Conservation (phyloP, 2,113 vertebrate species). For the Acanthochromis polyacanthus region DNA sequence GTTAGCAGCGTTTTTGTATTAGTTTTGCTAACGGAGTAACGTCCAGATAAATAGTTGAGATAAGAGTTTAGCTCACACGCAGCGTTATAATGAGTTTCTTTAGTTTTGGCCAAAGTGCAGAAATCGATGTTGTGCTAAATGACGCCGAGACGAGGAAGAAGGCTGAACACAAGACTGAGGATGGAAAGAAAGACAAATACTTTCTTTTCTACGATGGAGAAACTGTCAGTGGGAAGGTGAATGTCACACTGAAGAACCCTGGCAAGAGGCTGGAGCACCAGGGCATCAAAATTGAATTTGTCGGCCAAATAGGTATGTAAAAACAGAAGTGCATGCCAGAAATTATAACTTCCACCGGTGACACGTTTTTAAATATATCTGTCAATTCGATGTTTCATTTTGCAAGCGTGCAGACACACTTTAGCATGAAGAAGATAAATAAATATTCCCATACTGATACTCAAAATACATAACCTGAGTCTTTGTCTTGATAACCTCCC, state of each 20-base stretch:
- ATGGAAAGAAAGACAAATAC: slow-evolving; percentile 97
- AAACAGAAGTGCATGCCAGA: no score
- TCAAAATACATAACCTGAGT: no score
- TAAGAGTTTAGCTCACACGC: slow-evolving; percentile 7
- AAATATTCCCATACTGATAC: no score
- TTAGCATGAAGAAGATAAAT: no score
- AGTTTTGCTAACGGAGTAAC: slow-evolving; percentile 23
- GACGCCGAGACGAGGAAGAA: slow-evolving; percentile 95
- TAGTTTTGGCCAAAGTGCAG: slow-evolving; percentile 95
- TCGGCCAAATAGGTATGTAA: slow-evolving; percentile 94
- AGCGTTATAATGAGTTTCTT: slow-evolving; percentile 94
- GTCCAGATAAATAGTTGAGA: background rate
- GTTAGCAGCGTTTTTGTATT: background rate
- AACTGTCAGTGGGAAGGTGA: slow-evolving; percentile 94
- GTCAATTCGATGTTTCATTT: background rate
- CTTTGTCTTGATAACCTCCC: no score
- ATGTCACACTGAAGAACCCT: slow-evolving; percentile 93
- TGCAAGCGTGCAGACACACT: background rate
- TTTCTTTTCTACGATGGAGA: slow-evolving; percentile 97
- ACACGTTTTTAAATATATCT: background rate
- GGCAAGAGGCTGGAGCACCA: slow-evolving; percentile 96
- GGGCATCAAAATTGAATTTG: slow-evolving; percentile 98
- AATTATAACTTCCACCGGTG: no score
- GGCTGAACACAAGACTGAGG: slow-evolving; percentile 95
- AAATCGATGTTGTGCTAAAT: slow-evolving; percentile 93